Evolutionary conservation across 1,140 invertebrate genomes (phyloP), one percentile per base, ranked within the genome.

Genomic region (Cotesia typhae): DNA sequence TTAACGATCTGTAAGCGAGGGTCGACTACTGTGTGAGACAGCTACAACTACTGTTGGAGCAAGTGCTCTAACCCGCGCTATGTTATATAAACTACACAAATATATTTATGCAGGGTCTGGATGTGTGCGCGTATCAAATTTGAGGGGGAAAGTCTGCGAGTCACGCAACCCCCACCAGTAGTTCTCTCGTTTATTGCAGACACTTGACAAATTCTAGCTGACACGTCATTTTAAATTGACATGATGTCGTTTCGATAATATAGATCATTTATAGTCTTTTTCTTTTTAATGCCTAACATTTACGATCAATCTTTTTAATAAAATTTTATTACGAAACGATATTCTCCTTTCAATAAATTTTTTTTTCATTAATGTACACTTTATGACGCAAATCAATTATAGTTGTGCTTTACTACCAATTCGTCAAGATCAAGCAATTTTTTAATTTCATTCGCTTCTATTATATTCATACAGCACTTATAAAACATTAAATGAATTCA

Each of bases 1-100:
- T 73, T 73, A 73, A 73, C 65, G 71, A 73, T 20, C 59, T 36
- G 59, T 60, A 10, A 20, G 67, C 60, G n/a, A 59, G 71, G 63
- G 57, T 67, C 38, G 63, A 35, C 63, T 66, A 64, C 41, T 47
- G 41, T 63, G 20, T 55, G 70, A 35, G 52, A 36, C 63, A 41
- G 53, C 12, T 55, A 55, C 41, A 47, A 47, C 4, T 47, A 28
- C 28, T 28, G 28, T 28, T 28, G 28, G 1, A 28, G 28, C 28
- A 28, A 28, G 28, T 28, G 28, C 28, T 28, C 6, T 10, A 47
- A 7, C 41, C 41, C 6, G 5, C 2, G 41, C 10, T 47, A 10
- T 47, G 41, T 47, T 47, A 47, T 47, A 7, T 47, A 47, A 47
- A 47, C 41, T 47, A 47, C 6, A 47, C 10, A 47, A 9, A 41